These are phyloP conservation scores for Cryptophagus acutangulus DNA, from an alignment of 2,888 invertebrate species.

Conservation along the genomic window DNA sequence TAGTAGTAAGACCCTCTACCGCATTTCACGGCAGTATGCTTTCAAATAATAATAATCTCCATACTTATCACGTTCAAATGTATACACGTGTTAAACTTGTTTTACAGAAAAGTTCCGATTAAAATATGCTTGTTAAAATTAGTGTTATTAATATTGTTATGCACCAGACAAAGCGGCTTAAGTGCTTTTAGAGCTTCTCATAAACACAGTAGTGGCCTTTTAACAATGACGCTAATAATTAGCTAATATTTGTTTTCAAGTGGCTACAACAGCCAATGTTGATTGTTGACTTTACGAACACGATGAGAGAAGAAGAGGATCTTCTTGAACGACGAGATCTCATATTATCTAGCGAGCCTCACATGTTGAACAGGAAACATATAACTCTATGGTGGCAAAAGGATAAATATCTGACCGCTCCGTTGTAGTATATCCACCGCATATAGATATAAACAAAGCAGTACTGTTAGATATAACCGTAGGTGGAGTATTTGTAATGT, in stretches of 20 bases:
- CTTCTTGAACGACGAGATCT: too few relatives aligned
- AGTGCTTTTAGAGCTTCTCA: not conserved
- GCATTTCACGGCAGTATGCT: slow-evolving; percentile 13
- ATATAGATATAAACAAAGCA: slow-evolving; percentile 23
- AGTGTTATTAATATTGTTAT: too few relatives aligned
- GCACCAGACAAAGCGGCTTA: slow-evolving; percentile 3
- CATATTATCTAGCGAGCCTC: slow-evolving; percentile 6
- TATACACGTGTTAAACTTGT: slow-evolving; percentile 18
- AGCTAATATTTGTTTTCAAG: slow-evolving; percentile 15
- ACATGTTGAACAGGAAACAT: slow-evolving; percentile 29
- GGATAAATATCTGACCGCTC: slow-evolving; percentile 29
- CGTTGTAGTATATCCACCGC: slow-evolving; percentile 24
- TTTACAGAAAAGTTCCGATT: slow-evolving; percentile 5
- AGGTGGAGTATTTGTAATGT: slow-evolving; percentile 25
- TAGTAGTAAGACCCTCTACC: slow-evolving; percentile 11
- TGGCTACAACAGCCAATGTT: slow-evolving; percentile 5
- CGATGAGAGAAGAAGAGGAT: too few relatives aligned
- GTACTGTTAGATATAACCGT: slow-evolving; percentile 25
- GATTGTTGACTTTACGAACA: too few relatives aligned
- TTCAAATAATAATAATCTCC: slow-evolving; percentile 12
- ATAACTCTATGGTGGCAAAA: slow-evolving; percentile 28
- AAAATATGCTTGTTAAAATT: too few relatives aligned
- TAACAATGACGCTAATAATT: slow-evolving; percentile 8
- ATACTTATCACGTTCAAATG: slow-evolving; percentile 15
- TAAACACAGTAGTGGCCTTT: slow-evolving; percentile 6